Conservation (phyloP, 2,888 invertebrate genomes). For the Cataglyphis rosenhaueri region DNA sequence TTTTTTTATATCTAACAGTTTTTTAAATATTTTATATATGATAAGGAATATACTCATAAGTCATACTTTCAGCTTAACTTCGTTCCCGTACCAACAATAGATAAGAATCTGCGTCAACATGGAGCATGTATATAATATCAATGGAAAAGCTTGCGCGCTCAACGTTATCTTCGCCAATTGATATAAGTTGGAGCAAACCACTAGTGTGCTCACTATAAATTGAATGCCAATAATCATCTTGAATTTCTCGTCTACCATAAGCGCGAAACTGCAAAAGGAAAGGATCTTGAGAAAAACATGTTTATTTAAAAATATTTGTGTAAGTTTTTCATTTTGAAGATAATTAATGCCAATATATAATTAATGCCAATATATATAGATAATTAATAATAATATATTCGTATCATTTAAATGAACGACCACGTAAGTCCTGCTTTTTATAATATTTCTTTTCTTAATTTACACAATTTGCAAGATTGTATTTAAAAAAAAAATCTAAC, state of each 20-base stretch:
- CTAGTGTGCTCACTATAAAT: conserved; percentile 46
- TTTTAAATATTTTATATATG: neutral
- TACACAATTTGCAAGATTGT: neutral
- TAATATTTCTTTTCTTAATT: neutral
- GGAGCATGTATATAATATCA: conserved; percentile 57
- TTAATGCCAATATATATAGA: neutral
- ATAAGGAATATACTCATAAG: neutral
- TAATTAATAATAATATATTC: too few relatives aligned
- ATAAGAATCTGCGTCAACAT: conserved; percentile 70
- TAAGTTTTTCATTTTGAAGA: neutral
- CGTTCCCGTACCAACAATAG: conserved; percentile 75
- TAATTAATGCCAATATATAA: neutral
- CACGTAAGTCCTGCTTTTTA: neutral
- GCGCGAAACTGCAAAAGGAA: conserved; percentile 39
- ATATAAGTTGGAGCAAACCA: conserved; percentile 56
- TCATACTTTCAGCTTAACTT: conserved; percentile 60
- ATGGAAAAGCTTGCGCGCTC: conserved; percentile 40
- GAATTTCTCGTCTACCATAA: conserved; percentile 47
- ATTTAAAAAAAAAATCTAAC: conserved; percentile 44
- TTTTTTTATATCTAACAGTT: neutral
- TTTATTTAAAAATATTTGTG: neutral
- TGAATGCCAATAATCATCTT: conserved; percentile 48
- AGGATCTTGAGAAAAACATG: neutral
- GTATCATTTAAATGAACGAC: neutral
- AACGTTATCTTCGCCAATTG: conserved; percentile 26